Evolutionary conservation across 1,140 invertebrate species (phyloP).

Genomic region (Drosophila kanapiae): DNA sequence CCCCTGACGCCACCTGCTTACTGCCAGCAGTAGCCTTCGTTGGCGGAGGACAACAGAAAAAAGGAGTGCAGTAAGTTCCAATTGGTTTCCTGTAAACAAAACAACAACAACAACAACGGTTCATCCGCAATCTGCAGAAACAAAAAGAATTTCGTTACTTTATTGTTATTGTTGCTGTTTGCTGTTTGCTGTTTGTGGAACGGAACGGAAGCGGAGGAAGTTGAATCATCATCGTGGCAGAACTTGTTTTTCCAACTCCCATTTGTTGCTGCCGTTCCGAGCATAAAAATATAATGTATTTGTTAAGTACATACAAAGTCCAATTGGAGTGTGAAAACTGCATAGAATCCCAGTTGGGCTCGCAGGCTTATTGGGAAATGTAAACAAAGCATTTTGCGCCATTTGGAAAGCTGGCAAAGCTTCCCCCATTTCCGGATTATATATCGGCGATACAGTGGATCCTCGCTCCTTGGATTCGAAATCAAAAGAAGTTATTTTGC

Average conservation of each 20-base stretch:
- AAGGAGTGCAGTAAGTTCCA: constrained; percentile 39
- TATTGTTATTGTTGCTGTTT: neutral
- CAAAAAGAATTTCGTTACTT: constrained; percentile 24
- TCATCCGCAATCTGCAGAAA: constrained; percentile 53
- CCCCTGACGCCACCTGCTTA: neutral
- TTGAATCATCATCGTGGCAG: constrained; percentile 79
- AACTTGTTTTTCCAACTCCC: constrained; percentile 64
- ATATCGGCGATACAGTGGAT: neutral
- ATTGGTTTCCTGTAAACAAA: constrained; percentile 65
- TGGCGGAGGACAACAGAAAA: constrained; percentile 14
- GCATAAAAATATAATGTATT: constrained; percentile 44
- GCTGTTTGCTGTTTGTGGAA: constrained; percentile 10
- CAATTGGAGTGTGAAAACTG: constrained; percentile 9
- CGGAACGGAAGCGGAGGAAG: constrained; percentile 57
- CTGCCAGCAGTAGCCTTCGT: neutral
- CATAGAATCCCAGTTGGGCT: too few relatives aligned
- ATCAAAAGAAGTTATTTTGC: too few relatives aligned
- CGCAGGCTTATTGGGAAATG: constrained; percentile 52
- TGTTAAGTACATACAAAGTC: constrained; percentile 25
- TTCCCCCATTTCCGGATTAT: neutral
- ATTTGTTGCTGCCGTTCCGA: constrained; percentile 47
- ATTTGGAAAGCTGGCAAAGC: constrained; percentile 1
- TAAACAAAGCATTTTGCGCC: constrained; percentile 71
- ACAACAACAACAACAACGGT: constrained; percentile 13
- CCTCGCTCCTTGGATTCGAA: neutral